Evolutionary conservation across 2,113 vertebrate species (phyloP).

Genomic region (Fulmarus glacialis): DNA sequence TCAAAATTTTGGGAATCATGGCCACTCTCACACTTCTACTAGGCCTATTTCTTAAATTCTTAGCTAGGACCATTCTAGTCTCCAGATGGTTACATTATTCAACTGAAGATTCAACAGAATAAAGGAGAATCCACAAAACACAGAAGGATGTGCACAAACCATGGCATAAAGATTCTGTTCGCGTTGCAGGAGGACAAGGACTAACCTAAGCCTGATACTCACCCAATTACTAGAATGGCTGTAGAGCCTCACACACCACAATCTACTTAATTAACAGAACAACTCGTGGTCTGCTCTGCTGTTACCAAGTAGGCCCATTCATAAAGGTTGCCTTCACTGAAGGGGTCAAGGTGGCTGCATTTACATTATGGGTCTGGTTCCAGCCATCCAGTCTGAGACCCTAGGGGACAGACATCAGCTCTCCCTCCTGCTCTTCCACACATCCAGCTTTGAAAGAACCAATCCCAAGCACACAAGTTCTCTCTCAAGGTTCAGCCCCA

Average conservation of each 20-base stretch:
- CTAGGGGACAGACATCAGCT: neutral
- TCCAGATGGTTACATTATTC: rapidly evolving
- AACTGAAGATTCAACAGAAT: neutral
- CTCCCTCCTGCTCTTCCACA: neutral
- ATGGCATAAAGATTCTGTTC: neutral
- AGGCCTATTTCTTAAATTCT: neutral
- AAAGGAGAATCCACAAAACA: neutral
- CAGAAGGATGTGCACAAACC: neutral
- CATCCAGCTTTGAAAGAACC: neutral
- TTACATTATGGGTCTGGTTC: neutral
- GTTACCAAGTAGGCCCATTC: neutral
- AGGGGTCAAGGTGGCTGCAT: neutral
- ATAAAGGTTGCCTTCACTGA: neutral
- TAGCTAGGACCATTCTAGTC: neutral
- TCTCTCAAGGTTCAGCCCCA: neutral
- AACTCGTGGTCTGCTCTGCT: neutral
- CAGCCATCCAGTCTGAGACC: neutral
- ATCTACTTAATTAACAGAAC: neutral
- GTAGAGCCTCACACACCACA: neutral
- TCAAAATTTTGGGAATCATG: neutral
- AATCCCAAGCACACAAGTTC: neutral
- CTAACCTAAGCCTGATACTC: neutral
- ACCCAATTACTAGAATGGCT: neutral
- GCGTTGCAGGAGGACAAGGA: neutral
- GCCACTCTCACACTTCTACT: neutral